Conservation (phyloP, 2,888 invertebrate species). For the Lepetodrilus schrolli region DNA sequence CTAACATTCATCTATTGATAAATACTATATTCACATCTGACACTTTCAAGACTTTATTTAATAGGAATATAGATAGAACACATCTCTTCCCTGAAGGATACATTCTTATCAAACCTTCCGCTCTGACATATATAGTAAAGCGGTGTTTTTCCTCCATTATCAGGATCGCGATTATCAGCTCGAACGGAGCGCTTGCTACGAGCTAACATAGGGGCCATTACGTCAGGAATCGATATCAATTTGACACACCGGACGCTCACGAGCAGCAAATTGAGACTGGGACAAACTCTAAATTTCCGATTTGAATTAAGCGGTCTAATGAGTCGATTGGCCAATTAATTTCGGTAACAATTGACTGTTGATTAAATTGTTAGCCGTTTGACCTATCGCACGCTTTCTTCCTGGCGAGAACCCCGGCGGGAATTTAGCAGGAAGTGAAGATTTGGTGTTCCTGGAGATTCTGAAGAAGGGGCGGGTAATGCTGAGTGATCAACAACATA, state of each 20-base stretch:
- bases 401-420: conserved; percentile 8
- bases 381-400: conserved; percentile 12
- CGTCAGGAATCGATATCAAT: conserved; percentile 28
- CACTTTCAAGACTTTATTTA: too few species aligned
- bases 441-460: neutral
- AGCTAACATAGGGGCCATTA: conserved; percentile 2
- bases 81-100: conserved; percentile 2
- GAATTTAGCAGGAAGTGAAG: neutral
- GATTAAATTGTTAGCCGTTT: conserved; percentile 25
- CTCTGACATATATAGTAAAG: neutral
- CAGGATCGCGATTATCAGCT: neutral
- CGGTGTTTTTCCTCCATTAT: conserved; percentile 23
- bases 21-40: too few species aligned
- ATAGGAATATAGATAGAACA: too few species aligned
- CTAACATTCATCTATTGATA: too few species aligned
- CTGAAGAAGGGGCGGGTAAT: too few species aligned
- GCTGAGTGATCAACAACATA: too few species aligned
- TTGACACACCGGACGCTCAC: conserved; percentile 22
- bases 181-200: neutral
- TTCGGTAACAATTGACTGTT: conserved; percentile 27
- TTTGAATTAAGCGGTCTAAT: conserved; percentile 33
- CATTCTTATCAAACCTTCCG: neutral
- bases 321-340: conserved; percentile 34
- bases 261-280: neutral
- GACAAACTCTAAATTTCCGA: conserved; percentile 28